Evolutionary conservation across 2,888 invertebrate genomes (phyloP).

Genomic region (Synergus laeviventris): DNA sequence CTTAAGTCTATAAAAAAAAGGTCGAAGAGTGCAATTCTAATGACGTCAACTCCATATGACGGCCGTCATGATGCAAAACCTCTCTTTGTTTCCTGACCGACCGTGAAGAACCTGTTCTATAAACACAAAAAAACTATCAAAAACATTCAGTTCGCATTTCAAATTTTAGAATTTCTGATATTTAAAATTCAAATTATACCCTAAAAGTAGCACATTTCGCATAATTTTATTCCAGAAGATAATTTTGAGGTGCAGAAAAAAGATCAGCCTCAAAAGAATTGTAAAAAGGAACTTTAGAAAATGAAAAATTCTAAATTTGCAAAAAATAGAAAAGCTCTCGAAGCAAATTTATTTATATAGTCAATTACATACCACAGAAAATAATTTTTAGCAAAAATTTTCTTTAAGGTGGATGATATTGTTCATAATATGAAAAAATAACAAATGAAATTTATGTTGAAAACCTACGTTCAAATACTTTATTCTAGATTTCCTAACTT

Average conservation of each 20-base stretch:
- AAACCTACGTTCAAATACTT: neutral
- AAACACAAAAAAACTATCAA: neutral
- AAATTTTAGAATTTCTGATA: neutral
- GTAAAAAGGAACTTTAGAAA: neutral
- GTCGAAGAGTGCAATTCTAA: neutral
- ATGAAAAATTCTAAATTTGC: neutral
- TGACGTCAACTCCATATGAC: conserved; percentile 2
- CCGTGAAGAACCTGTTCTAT: conserved; percentile 21
- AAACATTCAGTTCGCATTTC: neutral
- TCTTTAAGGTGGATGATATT: too few relatives aligned
- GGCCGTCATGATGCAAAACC: conserved; percentile 9
- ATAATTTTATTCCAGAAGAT: neutral
- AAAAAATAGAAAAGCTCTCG: neutral
- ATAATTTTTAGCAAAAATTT: neutral
- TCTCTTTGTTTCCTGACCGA: neutral
- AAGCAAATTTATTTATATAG: neutral
- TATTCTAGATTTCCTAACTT: neutral
- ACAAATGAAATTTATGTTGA: neutral
- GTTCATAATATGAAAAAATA: neutral
- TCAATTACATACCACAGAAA: too few relatives aligned
- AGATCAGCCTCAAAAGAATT: neutral
- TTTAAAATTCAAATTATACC: neutral
- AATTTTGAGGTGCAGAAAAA: neutral
- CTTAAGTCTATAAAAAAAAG: conserved; percentile 22
- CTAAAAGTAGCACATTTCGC: neutral